phyloP scores from a whole-genome alignment of 2,888 invertebrate genomes.

The Aelia acuminata region DNA sequence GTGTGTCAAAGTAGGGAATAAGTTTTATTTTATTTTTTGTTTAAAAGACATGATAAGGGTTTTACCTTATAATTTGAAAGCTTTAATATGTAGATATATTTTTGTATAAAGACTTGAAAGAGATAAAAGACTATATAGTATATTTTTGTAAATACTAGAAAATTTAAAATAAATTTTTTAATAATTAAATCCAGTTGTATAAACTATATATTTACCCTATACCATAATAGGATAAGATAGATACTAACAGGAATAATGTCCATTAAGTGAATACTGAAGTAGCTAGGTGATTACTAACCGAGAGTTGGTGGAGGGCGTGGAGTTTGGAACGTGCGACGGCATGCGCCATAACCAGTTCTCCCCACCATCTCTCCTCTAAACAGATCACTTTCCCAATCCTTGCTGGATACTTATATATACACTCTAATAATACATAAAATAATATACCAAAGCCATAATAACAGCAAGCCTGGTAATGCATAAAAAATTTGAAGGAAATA shows the following conservation, averaged over 20 bases:
- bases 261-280: not conserved
- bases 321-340: conserved; percentile 57
- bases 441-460: not conserved
- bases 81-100: conserved; percentile 31
- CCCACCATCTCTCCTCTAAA: not conserved
- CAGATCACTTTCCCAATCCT: conserved; percentile 37
- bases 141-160: conserved; percentile 25
- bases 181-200: conserved; percentile 5
- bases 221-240: not conserved
- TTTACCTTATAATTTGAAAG: conserved; percentile 27
- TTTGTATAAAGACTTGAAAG: conserved; percentile 34
- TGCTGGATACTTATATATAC: conserved; percentile 1
- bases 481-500: not conserved
- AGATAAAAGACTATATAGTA: conserved; percentile 43
- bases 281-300: conserved; percentile 29
- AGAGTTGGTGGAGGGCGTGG: conserved; percentile 42
- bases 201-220: not conserved
- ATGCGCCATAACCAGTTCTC: conserved; percentile 46
- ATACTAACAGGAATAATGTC: not conserved
- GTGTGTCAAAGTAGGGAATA: conserved; percentile 31
- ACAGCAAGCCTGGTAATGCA: not conserved
- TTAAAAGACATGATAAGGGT: not conserved
- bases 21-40: not conserved
- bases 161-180: not conserved
- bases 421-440: not conserved